Evolutionary conservation across 2,888 invertebrate genomes (phyloP).

Genomic region (Parnassius mnemosyne): DNA sequence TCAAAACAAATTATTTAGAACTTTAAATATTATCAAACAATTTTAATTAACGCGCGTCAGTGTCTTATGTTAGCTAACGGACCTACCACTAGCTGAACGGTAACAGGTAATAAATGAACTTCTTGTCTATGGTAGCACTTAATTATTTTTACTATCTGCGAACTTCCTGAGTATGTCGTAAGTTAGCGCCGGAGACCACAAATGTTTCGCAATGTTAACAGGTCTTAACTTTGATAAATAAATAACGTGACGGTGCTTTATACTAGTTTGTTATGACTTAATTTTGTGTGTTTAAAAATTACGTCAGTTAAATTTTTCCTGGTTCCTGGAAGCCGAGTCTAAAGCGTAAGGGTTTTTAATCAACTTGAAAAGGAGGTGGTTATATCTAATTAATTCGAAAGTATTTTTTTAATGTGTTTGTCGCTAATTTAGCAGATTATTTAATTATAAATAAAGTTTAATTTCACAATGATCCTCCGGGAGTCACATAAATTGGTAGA

Average conservation of each 20-base stretch:
- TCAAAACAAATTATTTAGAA: conserved; percentile 14
- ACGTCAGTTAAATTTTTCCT: too few relatives aligned
- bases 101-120: conserved; percentile 7
- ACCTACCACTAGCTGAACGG: conserved; percentile 11
- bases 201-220: conserved; percentile 43
- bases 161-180: conserved; percentile 48
- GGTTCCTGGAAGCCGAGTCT: too few relatives aligned
- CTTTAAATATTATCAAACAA: conserved; percentile 9
- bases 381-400: too few relatives aligned
- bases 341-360: too few relatives aligned
- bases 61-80: conserved; percentile 20
- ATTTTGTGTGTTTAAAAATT: too few relatives aligned
- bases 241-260: too few relatives aligned
- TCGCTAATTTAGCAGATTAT: too few relatives aligned
- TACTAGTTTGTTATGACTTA: background rate
- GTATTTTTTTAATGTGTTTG: too few relatives aligned
- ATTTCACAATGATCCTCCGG: too few relatives aligned
- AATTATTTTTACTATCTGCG: conserved; percentile 51
- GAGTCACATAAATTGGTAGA: too few relatives aligned
- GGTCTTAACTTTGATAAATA: conserved; percentile 41
- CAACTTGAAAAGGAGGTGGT: too few relatives aligned
- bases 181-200: conserved; percentile 42
- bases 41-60: conserved; percentile 15
- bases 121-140: conserved; percentile 26
- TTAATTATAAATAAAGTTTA: too few relatives aligned